A percentile compares a stretch with the other conserved stretches of the same genome.
Conservation (phyloP, 2,888 invertebrate genomes). For the Zele albiditarsus region DNA sequence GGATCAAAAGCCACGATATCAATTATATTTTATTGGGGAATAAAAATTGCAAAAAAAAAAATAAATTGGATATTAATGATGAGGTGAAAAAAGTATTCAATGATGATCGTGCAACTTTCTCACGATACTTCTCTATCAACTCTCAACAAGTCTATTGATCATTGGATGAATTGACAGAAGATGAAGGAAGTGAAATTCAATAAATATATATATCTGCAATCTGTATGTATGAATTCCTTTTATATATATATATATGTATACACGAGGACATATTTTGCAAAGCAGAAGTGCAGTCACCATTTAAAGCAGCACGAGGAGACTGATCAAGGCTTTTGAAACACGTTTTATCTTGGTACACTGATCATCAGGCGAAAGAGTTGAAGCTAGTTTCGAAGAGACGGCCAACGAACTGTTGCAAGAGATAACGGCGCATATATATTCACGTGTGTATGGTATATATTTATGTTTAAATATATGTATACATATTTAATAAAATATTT, state of each 20-base stretch:
- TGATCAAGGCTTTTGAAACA: constrained; percentile 13
- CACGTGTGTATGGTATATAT: background rate
- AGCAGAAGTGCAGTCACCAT: background rate
- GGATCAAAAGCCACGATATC: background rate
- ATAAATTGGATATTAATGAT: background rate
- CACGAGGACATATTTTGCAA: constrained; percentile 7
- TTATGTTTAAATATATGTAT: background rate
- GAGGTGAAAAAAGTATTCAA: constrained; percentile 15
- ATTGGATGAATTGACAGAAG: constrained; percentile 2
- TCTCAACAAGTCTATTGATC: constrained; percentile 26
- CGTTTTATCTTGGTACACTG: constrained; percentile 23
- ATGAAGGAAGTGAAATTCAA: constrained; percentile 26
- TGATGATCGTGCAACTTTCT: constrained; percentile 22
- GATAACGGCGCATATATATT: constrained; percentile 24
- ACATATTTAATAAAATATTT: constrained; percentile 1
- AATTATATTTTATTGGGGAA: background rate
- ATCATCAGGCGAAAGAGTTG: constrained; percentile 13
- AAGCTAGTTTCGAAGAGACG: constrained; percentile 14
- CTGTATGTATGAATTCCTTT: background rate
- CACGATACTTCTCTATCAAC: background rate
- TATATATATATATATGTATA: background rate
- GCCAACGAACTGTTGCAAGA: constrained; percentile 28
- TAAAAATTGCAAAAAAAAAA: background rate
- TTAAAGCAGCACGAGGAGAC: background rate
- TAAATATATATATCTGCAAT: background rate